Evolutionary conservation across 2,113 vertebrate genomes (phyloP).

Genomic region (Epinephelus moara): DNA sequence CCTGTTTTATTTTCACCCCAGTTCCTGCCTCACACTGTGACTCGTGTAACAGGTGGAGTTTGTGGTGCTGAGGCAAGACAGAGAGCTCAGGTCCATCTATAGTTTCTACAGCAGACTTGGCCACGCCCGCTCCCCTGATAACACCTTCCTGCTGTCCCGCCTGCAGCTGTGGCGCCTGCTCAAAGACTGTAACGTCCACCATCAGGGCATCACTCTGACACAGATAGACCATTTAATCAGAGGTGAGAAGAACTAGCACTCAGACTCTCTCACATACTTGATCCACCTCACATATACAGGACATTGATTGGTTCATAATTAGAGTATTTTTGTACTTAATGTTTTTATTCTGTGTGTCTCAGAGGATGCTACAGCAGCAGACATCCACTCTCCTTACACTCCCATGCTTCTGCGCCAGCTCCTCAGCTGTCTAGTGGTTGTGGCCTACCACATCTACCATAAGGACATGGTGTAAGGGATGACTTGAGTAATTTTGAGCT

Average conservation of each 20-base stretch:
- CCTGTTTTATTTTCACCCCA: accelerated
- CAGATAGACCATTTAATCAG: slow-evolving; percentile 85
- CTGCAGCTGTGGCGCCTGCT: slow-evolving; percentile 93
- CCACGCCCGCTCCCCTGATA: slow-evolving; percentile 76
- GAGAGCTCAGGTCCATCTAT: slow-evolving; percentile 87
- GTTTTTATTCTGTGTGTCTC: slow-evolving; percentile 54
- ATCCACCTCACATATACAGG: neutral
- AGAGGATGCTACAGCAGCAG: slow-evolving; percentile 64
- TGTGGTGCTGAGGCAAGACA: slow-evolving; percentile 84
- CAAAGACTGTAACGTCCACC: slow-evolving; percentile 91
- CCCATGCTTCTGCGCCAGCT: slow-evolving; percentile 85
- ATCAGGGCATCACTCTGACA: slow-evolving; percentile 81
- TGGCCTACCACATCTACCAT: slow-evolving; percentile 88
- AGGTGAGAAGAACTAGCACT: slow-evolving; percentile 71
- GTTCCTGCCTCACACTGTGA: neutral
- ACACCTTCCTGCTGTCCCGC: slow-evolving; percentile 86
- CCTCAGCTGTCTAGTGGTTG: slow-evolving; percentile 85
- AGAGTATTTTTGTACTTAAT: neutral
- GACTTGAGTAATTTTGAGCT: neutral
- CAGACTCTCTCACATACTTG: neutral
- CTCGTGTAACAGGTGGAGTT: slow-evolving; percentile 85
- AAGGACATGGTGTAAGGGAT: slow-evolving; percentile 85
- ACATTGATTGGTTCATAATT: neutral
- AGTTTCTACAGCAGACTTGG: slow-evolving; percentile 91
- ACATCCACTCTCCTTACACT: slow-evolving; percentile 85